Percentiles rank a stretch among this genome's conserved stretches.
Evolutionary conservation across 2,888 invertebrate genomes (phyloP).

Genomic region (Agrypnus murinus): DNA sequence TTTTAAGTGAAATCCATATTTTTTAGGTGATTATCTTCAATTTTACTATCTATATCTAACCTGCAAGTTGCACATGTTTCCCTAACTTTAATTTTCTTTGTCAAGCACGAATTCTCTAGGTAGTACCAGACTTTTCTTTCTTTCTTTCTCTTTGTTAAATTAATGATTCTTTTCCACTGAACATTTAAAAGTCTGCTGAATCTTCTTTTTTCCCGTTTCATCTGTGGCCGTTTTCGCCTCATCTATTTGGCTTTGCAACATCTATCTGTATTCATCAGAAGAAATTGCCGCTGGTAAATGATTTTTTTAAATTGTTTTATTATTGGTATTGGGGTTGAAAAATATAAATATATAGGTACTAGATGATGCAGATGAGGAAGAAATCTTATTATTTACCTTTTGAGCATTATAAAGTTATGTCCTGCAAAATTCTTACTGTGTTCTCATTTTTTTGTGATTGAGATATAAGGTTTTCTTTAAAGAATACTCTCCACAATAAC

Average conservation of each 20-base stretch:
- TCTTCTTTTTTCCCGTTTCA: background rate
- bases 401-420: too few species aligned
- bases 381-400: too few species aligned
- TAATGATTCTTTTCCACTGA: background rate
- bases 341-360: background rate
- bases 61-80: constrained; percentile 1
- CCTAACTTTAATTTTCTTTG: background rate
- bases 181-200: background rate
- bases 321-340: background rate
- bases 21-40: constrained; percentile 27
- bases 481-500: too few species aligned
- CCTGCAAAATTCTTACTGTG: too few species aligned
- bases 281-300: background rate
- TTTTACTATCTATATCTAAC: background rate
- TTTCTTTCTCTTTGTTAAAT: background rate
- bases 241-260: background rate
- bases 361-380: too few species aligned
- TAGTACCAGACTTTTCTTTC: background rate
- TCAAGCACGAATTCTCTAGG: too few species aligned
- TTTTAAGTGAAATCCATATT: constrained; percentile 42
- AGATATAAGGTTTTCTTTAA: background rate
- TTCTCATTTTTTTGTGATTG: too few species aligned
- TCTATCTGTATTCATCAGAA: background rate
- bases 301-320: background rate
- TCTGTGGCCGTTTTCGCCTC: background rate